These are phyloP conservation scores for Madoqua kirkii DNA, from an alignment of 2,113 vertebrate genomes.

Conservation along the genomic window DNA sequence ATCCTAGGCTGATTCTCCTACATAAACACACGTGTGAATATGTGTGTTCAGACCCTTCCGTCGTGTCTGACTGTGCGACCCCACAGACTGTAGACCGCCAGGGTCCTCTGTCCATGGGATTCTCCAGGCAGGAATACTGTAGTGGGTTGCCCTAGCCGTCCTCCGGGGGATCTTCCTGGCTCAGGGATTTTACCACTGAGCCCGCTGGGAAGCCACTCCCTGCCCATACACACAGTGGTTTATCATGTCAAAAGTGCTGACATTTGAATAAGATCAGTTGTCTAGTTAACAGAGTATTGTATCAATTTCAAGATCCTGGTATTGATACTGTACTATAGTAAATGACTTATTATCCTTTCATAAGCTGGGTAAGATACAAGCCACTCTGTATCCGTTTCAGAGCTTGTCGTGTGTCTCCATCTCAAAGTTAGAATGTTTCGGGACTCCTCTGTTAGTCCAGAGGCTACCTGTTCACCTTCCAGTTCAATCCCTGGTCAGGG, in stretches of 20 bases:
- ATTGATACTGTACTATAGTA: no score
- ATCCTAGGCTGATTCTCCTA: no score
- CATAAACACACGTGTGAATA: no score
- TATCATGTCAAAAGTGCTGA: neutral
- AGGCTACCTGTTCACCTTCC: fast-evolving
- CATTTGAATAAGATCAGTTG: neutral
- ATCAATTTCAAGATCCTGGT: neutral
- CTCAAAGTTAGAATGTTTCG: neutral
- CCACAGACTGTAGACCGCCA: fast-evolving
- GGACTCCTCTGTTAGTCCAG: fast-evolving
- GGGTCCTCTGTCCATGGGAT: neutral
- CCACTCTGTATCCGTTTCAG: neutral
- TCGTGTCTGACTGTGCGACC: no score
- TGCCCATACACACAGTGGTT: fast-evolving
- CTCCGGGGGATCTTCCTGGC: fast-evolving
- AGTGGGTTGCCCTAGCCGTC: neutral
- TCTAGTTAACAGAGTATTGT: neutral
- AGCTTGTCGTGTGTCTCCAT: neutral
- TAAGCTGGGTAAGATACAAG: neutral
- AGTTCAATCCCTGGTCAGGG: neutral
- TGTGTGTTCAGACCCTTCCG: no score
- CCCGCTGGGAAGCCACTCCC: neutral
- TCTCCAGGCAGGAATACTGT: neutral
- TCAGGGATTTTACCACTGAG: neutral
- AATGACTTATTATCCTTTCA: neutral